These are phyloP conservation scores for Lampropteryx suffumata DNA, from an alignment of 2,888 invertebrate genomes.

Conservation along the genomic window DNA sequence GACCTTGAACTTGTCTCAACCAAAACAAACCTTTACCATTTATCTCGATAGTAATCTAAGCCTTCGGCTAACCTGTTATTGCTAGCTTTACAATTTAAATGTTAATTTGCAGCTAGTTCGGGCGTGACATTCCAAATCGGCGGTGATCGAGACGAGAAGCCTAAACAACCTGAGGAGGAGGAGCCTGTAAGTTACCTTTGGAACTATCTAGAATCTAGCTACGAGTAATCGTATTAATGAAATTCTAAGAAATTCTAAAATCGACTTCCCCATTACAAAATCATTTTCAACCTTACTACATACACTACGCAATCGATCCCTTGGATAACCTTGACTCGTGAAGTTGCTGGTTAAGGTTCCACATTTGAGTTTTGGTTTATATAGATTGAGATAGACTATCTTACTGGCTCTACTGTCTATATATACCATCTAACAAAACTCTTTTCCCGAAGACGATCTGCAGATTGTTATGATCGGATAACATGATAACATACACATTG, in stretches of 20 bases:
- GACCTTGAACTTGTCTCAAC: neutral
- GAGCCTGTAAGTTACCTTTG: slow-evolving; percentile 70
- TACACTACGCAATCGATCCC: no score
- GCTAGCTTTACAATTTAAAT: neutral
- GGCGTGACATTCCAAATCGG: slow-evolving; percentile 88
- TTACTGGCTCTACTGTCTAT: no score
- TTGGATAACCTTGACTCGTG: no score
- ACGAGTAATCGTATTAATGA: no score
- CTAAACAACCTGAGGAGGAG: slow-evolving; percentile 79
- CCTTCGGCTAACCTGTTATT: neutral
- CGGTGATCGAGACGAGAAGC: slow-evolving; percentile 83
- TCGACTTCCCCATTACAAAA: no score
- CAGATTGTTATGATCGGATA: slow-evolving; percentile 21
- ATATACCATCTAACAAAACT: slow-evolving; percentile 3
- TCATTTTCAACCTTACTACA: no score
- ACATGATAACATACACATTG: slow-evolving; percentile 19
- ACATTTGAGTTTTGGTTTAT: no score
- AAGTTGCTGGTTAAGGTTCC: no score
- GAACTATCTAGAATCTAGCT: no score
- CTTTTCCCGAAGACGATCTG: slow-evolving; percentile 4
- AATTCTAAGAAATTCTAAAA: no score
- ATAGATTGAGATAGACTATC: no score
- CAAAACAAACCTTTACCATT: neutral
- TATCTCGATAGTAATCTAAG: neutral
- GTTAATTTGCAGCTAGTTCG: slow-evolving; percentile 68